Base-by-base conservation (phyloP, 2,888 invertebrate species). In the Melipona beecheii region DNA sequence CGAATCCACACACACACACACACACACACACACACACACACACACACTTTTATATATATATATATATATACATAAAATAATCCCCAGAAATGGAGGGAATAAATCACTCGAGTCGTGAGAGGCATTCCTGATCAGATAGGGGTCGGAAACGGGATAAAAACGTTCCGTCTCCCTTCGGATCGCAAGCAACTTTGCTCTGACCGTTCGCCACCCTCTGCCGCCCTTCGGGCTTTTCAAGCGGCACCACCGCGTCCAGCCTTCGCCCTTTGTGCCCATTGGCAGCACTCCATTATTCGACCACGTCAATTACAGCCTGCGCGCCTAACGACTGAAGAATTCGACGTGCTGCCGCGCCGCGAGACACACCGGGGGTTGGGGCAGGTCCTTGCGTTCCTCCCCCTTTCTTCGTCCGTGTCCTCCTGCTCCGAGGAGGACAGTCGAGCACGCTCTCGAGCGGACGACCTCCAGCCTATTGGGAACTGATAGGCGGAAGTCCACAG, bases 51-150 rank as follows among this genome's bases (percentile, higher is more conserved):
- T n/a, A 4, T 31, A 43, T 1, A 43, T 43, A 43, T 43, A 43
- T 9, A 43, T 43, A 43, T 43, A 43, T 43, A 11, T 85, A 89
- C 90, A 90, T 88, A 91, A 87, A 91, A 91, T 90, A 92, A 91
- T 91, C 90, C 89, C 73, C 79, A 89, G 90, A 88, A 91, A 91
- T 91, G 88, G 89, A 88, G 85, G 88, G 87, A 90, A 92, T 92
- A 91, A 91, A 92, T 91, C 90, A 91, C 82, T 83, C 86, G 87
- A 85, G 81, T 86, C 91, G 91, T 90, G 89, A 90, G 90, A 87
- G 85, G 90, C 87, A 88, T 91, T 86, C 86, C 87, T 88, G 91
- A 91, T 91, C 91, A 87, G 90, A 91, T 88, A 81, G 82, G 86
- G 84, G 82, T 81, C 78, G 83, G 83, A 78, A 85, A 86, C 83